phyloP scores from a whole-genome alignment of 2,797 vertebrate genomes.

The Kryptolebias ocellatus region DNA sequence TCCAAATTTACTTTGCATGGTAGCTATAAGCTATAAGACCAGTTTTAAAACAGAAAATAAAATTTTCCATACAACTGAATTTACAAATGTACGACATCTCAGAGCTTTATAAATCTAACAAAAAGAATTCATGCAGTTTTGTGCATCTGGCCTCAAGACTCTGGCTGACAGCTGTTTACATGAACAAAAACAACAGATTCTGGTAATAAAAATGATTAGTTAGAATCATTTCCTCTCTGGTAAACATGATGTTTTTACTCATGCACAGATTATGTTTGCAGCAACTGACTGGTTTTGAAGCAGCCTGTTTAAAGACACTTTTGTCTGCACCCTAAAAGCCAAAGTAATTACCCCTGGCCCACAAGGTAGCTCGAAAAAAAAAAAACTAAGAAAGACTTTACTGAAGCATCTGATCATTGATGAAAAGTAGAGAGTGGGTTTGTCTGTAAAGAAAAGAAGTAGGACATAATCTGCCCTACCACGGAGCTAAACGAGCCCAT shows the following conservation, averaged over 20 bases:
- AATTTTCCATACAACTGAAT: no score
- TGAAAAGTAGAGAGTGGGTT: conserved; percentile 1
- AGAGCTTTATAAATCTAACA: no score
- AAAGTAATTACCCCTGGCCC: conserved; percentile 14
- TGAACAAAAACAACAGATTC: neutral
- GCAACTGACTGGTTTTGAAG: neutral
- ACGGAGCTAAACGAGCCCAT: conserved; percentile 33
- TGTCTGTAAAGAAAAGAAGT: conserved; percentile 41
- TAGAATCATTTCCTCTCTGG: neutral
- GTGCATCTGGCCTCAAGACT: no score
- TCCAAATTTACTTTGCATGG: no score
- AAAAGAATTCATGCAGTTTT: no score
- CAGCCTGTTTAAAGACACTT: neutral
- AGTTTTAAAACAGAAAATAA: no score
- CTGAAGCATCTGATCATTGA: conserved; percentile 16
- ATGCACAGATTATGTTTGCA: conserved; percentile 1
- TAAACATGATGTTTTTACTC: neutral
- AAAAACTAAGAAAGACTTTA: conserved; percentile 15
- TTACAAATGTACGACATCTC: no score
- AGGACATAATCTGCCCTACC: conserved; percentile 36
- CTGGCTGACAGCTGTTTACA: neutral
- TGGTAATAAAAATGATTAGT: neutral
- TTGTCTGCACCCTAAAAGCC: conserved; percentile 12
- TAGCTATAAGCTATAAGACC: no score
- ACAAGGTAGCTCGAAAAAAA: conserved; percentile 20